These are phyloP conservation scores for Cheumatopsyche charites DNA, from an alignment of 1,140 invertebrate species.

Conservation along the genomic window DNA sequence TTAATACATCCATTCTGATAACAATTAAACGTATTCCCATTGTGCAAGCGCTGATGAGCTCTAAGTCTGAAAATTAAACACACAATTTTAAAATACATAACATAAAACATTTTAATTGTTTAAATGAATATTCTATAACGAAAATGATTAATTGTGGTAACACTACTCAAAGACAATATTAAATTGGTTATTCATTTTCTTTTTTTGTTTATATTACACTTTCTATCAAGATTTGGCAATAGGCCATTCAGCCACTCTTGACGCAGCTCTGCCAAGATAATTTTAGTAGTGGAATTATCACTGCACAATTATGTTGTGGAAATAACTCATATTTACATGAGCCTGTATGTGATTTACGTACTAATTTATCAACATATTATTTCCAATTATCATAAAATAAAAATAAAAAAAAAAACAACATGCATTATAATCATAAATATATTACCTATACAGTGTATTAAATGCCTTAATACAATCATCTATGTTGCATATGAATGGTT, in stretches of 20 bases:
- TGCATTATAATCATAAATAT: constrained; percentile 48
- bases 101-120: neutral
- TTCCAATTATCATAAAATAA: neutral
- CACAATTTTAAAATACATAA: neutral
- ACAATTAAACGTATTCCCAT: constrained; percentile 95
- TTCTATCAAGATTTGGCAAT: constrained; percentile 47
- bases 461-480: constrained; percentile 89
- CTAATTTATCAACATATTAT: neutral
- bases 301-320: constrained; percentile 42
- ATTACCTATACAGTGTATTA: constrained; percentile 88
- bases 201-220: constrained; percentile 45
- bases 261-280: constrained; percentile 45
- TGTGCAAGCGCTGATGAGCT: constrained; percentile 91
- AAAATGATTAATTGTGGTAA: neutral
- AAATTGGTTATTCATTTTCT: constrained; percentile 45
- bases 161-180: constrained; percentile 32
- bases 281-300: constrained; percentile 43
- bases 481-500: constrained; percentile 83
- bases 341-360: constrained; percentile 18
- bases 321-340: constrained; percentile 22
- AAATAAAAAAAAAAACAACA: neutral
- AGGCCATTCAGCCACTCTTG: constrained; percentile 33
- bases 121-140: neutral
- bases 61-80: constrained; percentile 68
- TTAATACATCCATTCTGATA: constrained; percentile 82